A percentile compares a stretch with the other conserved stretches of the same genome.
Evolutionary conservation across 2,797 vertebrate genomes (phyloP).

Genomic region (Galago senegalensis): DNA sequence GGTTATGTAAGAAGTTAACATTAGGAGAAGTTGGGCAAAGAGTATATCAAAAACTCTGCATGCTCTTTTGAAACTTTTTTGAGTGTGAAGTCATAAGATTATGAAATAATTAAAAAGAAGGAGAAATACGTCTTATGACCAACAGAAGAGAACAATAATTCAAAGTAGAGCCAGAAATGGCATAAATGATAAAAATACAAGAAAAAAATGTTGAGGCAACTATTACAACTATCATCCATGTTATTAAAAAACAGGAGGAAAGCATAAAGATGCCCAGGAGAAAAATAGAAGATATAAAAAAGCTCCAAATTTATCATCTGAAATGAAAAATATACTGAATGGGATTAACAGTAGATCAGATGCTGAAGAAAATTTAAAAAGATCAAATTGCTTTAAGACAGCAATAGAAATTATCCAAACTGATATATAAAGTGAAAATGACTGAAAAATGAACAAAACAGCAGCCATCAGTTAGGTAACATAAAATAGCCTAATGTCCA

Average conservation of each 20-base stretch:
- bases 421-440: neutral
- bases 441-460: neutral
- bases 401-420: neutral
- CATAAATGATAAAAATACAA: neutral
- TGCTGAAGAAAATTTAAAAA: neutral
- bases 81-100: neutral
- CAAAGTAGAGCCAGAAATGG: neutral
- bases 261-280: neutral
- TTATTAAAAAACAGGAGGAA: neutral
- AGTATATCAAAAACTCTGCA: rapidly evolving
- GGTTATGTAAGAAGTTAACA: neutral
- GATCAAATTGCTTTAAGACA: neutral
- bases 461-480: too few species aligned
- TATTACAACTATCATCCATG: rapidly evolving
- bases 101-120: neutral
- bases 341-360: neutral
- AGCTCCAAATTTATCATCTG: neutral
- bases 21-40: neutral
- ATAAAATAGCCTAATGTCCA: rapidly evolving
- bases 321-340: neutral
- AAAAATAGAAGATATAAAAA: too few species aligned
- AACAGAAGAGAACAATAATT: neutral
- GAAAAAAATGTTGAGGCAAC: neutral
- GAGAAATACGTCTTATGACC: neutral
- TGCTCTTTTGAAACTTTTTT: neutral